Conservation (phyloP, 1,140 invertebrate species). For the Acromyrmex heyeri region DNA sequence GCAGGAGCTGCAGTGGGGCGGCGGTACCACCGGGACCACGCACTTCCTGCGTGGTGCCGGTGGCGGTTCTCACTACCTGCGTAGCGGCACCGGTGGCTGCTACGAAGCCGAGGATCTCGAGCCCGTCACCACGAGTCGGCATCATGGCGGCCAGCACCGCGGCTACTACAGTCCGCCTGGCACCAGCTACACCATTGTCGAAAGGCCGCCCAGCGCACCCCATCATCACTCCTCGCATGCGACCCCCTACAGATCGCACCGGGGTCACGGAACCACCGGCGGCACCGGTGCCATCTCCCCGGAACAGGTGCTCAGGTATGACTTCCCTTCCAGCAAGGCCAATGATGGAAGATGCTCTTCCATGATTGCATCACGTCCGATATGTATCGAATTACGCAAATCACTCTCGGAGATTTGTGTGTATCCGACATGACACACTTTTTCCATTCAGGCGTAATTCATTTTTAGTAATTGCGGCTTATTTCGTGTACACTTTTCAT, state of each 20-base stretch:
- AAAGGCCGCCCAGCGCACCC: conserved; percentile 92
- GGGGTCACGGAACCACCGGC: conserved; percentile 80
- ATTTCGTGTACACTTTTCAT: neutral
- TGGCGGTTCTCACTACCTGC: conserved; percentile 80
- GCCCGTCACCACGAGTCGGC: conserved; percentile 66
- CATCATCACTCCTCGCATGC: conserved; percentile 88
- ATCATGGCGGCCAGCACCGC: conserved; percentile 78
- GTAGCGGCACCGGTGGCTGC: conserved; percentile 81
- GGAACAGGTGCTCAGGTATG: conserved; percentile 90
- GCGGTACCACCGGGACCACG: conserved; percentile 76
- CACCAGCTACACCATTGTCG: conserved; percentile 94
- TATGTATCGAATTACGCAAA: neutral
- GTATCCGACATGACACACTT: neutral
- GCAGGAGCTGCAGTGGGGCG: conserved; percentile 88
- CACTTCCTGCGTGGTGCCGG: conserved; percentile 83
- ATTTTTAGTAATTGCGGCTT: neutral
- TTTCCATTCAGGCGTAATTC: neutral
- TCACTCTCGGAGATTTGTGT: neutral
- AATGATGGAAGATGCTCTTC: neutral
- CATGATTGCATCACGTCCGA: neutral
- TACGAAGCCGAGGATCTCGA: conserved; percentile 87
- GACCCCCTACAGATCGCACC: conserved; percentile 87
- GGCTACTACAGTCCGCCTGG: conserved; percentile 88
- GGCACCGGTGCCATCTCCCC: conserved; percentile 91
- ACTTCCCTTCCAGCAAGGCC: neutral